phyloP scores from a whole-genome alignment of 2,113 vertebrate species.

The Corythaixoides concolor region DNA sequence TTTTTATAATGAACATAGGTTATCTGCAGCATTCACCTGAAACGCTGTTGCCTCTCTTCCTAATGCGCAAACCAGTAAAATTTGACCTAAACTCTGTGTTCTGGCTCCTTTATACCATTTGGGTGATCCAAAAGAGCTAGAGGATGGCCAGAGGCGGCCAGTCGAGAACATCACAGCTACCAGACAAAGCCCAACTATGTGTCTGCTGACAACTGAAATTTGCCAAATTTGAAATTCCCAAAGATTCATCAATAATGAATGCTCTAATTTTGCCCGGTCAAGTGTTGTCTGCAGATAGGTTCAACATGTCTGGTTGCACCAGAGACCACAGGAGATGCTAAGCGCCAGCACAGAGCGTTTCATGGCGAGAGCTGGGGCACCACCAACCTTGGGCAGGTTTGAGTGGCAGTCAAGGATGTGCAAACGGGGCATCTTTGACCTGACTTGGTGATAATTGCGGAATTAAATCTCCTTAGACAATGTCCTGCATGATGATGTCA shows the following conservation, averaged over 20 bases:
- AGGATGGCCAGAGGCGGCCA: not conserved
- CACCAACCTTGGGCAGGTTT: accelerated
- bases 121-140: not conserved
- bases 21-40: constrained; percentile 47
- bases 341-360: not conserved
- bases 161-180: not conserved
- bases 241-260: not conserved
- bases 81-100: not conserved
- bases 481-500: not conserved
- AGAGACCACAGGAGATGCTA: not conserved
- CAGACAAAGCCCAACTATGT: not conserved
- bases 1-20: not conserved
- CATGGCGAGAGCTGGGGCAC: not conserved
- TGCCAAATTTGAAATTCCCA: not conserved
- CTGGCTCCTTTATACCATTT: not conserved
- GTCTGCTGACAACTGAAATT: not conserved
- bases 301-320: not conserved
- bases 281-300: not conserved
- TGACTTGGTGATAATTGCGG: not conserved
- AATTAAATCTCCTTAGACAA: not conserved
- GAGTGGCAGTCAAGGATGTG: not conserved
- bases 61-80: constrained; percentile 72
- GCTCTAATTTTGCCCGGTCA: not conserved
- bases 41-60: constrained; percentile 73
- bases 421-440: not conserved